Conservation (phyloP, 2,113 vertebrate species). For the Kobus ellipsiprymnus region DNA sequence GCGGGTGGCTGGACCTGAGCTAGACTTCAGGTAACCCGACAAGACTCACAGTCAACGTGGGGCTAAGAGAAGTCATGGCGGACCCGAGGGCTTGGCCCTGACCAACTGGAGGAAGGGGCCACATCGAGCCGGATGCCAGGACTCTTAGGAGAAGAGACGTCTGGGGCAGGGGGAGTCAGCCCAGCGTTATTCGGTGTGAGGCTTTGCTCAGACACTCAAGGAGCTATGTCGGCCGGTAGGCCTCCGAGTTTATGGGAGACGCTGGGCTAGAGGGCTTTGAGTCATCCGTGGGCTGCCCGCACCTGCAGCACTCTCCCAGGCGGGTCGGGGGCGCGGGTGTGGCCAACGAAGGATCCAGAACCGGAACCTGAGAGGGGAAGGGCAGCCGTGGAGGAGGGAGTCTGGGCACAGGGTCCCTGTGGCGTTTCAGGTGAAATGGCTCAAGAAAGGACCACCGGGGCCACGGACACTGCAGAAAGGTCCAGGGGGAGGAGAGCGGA, state of each 20-base stretch:
- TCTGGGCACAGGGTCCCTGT: accelerated
- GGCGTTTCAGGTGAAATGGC: accelerated
- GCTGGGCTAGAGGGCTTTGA: neutral
- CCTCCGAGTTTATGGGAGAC: too few relatives aligned
- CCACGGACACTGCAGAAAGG: accelerated
- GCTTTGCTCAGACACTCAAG: neutral
- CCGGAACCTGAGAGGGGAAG: neutral
- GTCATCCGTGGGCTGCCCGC: neutral
- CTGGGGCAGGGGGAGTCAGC: accelerated
- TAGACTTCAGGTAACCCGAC: accelerated
- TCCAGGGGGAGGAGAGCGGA: accelerated
- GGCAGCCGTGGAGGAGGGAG: neutral
- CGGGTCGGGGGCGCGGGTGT: accelerated
- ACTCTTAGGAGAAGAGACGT: neutral
- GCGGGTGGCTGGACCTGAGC: accelerated
- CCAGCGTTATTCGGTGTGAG: neutral
- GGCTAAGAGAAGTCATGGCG: accelerated
- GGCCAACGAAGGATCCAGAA: accelerated
- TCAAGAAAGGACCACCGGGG: neutral
- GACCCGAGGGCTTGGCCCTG: accelerated
- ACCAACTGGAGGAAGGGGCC: neutral
- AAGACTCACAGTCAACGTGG: accelerated
- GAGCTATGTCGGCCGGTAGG: accelerated
- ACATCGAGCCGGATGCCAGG: accelerated
- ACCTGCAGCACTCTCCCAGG: accelerated